A percentile compares a stretch with the other conserved stretches of the same genome.
Evolutionary conservation across 2,888 invertebrate species (phyloP).

Genomic region (Lasioglossum leucozonium): DNA sequence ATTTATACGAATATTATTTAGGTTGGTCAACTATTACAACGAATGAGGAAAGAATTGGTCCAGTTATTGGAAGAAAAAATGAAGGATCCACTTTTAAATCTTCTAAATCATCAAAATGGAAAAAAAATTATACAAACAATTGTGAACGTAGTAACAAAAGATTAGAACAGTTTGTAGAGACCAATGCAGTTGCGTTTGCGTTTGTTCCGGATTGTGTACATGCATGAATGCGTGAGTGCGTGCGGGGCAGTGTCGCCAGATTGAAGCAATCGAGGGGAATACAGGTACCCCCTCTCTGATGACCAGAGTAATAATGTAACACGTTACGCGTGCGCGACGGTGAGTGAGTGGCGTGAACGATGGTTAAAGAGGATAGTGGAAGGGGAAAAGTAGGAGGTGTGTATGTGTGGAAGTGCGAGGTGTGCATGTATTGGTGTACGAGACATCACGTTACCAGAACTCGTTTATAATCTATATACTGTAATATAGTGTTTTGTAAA

Average conservation of each 20-base stretch:
- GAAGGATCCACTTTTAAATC: constrained; percentile 90
- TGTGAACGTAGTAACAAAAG: constrained; percentile 87
- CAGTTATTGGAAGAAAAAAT: constrained; percentile 93
- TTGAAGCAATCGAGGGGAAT: no score
- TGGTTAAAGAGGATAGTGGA: no score
- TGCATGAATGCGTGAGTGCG: background rate
- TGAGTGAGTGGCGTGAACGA: no score
- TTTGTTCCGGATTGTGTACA: background rate
- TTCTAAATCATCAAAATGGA: constrained; percentile 90
- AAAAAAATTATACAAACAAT: constrained; percentile 91
- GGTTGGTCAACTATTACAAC: constrained; percentile 93
- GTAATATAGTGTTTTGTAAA: background rate
- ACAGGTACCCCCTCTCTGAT: no score
- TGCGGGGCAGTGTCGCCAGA: no score
- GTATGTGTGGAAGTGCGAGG: no score
- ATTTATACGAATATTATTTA: constrained; percentile 79
- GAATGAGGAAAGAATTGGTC: constrained; percentile 90
- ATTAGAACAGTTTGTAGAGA: constrained; percentile 45
- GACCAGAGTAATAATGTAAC: no score
- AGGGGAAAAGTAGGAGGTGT: no score
- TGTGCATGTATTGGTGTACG: background rate
- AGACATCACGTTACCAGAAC: background rate
- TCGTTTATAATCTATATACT: background rate
- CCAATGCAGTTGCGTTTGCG: background rate
- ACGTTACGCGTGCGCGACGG: no score